Evolutionary conservation across 2,113 vertebrate species (phyloP), one percentile per base, ranked within the genome.

Genomic region (Fregata magnificens): DNA sequence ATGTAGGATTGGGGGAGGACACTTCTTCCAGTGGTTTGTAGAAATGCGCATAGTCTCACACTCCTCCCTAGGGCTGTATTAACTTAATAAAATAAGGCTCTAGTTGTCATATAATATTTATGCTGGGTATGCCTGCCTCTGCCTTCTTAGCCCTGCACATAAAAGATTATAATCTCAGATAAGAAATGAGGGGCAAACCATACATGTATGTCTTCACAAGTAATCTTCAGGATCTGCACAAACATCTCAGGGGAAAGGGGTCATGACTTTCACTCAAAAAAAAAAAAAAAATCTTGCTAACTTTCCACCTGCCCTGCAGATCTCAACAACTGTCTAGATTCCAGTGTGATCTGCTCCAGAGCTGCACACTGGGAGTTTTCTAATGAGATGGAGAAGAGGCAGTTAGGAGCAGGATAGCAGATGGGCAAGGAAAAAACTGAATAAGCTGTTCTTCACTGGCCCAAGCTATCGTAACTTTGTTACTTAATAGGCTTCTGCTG

Each of bases 91-190:
- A 76, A 9, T 15, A 29, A 65, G 29, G 36, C 45, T 72, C 11
- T 63, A 9, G 3, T 2, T 74, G 49, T 8, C 31, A 40, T 31
- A 2, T 47, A 81, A 49, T 17, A 40, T 58, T 76, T 31, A 3
- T 15, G 10, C 8, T 31, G 65, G 34, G 14, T 31, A 4, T 69
- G 88, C 38, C 62, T 42, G n/a, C 58, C 72, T 82, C 73, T 66
- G 72, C 62, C 11, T 1, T 9, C 3, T 14, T 26, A 72, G 45
- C 31, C 49, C 58, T 56, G 40, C 2, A 7, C 0, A 0, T 10
- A 56, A 34, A 36, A 59, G 93, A 88, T 94, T 28, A 20, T 7
- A 10, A 50, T n/a, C 84, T 66, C 67, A 50, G 85, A 86, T 83
- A 55, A 66, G 77, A 92, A 42, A 9, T 1, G 26, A 76, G 56